These are phyloP conservation scores for Mamestra configurata DNA, from an alignment of 1,140 invertebrate genomes.

Conservation along the genomic window DNA sequence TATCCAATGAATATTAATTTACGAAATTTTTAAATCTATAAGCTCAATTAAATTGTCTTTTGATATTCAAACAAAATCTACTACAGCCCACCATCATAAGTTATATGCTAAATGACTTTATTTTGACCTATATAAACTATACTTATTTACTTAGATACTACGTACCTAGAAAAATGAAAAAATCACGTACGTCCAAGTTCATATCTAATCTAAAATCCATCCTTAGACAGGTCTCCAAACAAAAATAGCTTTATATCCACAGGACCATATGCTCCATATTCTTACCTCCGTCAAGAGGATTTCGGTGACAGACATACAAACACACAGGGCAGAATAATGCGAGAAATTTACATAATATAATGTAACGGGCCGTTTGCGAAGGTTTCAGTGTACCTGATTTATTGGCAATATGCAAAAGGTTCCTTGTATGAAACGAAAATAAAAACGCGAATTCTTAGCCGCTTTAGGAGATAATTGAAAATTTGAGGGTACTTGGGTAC, in stretches of 20 bases:
- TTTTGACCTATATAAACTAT: too few species aligned
- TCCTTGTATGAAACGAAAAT: slow-evolving; percentile 36
- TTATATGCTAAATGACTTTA: too few species aligned
- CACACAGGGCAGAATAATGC: slow-evolving; percentile 56
- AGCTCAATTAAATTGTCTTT: not conserved
- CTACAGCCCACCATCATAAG: too few species aligned
- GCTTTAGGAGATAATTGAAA: slow-evolving; percentile 37
- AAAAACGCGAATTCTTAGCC: slow-evolving; percentile 35
- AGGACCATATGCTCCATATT: slow-evolving; percentile 42
- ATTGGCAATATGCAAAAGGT: slow-evolving; percentile 51
- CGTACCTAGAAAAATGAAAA: too few species aligned
- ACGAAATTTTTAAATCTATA: not conserved
- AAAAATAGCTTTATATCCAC: slow-evolving; percentile 15
- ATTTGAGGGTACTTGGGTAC: slow-evolving; percentile 6
- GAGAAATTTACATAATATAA: slow-evolving; percentile 60
- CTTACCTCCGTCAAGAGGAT: slow-evolving; percentile 64
- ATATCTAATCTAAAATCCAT: not conserved
- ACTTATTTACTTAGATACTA: too few species aligned
- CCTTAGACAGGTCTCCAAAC: not conserved
- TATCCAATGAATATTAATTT: slow-evolving; percentile 4
- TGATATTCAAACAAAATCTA: not conserved
- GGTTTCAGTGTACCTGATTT: slow-evolving; percentile 47
- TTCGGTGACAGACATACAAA: slow-evolving; percentile 62
- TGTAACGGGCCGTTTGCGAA: slow-evolving; percentile 40
- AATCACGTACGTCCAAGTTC: not conserved